A percentile compares a stretch with the other conserved stretches of the same genome.
phyloP scores from a whole-genome alignment of 92 coral and sea anemone genomes.

The Anthopleura xanthogrammica region DNA sequence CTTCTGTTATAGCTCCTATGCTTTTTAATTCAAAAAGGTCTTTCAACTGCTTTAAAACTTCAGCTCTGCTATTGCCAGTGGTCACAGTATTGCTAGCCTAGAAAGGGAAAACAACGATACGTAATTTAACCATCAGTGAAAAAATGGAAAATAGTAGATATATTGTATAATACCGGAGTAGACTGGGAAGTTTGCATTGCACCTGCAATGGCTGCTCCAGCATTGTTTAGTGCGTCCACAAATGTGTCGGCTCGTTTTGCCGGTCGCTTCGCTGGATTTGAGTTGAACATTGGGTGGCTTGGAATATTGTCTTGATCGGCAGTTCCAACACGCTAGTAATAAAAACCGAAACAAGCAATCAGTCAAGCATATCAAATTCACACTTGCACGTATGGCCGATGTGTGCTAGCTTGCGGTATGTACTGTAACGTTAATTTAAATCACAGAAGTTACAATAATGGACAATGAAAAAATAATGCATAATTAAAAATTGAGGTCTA shows the following conservation, averaged over 20 bases:
- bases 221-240: background rate
- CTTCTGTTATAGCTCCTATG: conserved; percentile 25
- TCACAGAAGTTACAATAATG: no score
- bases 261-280: background rate
- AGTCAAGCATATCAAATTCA: background rate
- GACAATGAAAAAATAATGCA: no score
- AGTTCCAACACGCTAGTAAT: conserved; percentile 3
- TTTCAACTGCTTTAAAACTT: conserved; percentile 17
- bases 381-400: no score
- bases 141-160: background rate
- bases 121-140: background rate
- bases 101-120: conserved; percentile 8
- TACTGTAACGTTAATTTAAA: no score
- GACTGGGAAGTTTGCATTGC: background rate
- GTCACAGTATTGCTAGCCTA: background rate
- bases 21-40: conserved; percentile 31
- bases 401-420: no score
- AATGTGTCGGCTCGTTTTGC: background rate
- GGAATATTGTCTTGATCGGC: conserved; percentile 4
- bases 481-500: background rate
- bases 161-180: background rate
- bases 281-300: background rate
- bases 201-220: background rate
- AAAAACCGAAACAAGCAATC: background rate
- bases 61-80: conserved; percentile 2